These are phyloP conservation scores for Planiliza haematocheilus DNA, from an alignment of 2,113 vertebrate genomes.

Conservation along the genomic window DNA sequence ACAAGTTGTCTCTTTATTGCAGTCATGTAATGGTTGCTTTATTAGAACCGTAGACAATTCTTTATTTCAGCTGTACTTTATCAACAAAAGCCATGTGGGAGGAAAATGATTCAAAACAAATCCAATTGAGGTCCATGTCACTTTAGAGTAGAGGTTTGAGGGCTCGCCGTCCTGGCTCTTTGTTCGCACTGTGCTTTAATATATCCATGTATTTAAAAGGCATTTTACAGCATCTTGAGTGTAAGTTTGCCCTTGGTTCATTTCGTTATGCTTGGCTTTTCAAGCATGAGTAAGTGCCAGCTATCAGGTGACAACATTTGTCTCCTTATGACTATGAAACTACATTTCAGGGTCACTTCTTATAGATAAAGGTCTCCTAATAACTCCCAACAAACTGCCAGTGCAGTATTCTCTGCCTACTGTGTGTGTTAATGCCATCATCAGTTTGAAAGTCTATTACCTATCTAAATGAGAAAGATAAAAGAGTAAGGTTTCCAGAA, in stretches of 20 bases:
- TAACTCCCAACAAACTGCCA: slow-evolving; percentile 4
- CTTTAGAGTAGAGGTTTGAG: slow-evolving; percentile 22
- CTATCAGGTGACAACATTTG: slow-evolving; percentile 23
- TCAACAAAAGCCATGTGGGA: slow-evolving; percentile 55
- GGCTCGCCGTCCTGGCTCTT: slow-evolving; percentile 36
- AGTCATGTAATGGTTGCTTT: slow-evolving; percentile 16
- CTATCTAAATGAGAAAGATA: background rate
- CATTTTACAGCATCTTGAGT: slow-evolving; percentile 23
- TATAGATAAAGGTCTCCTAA: slow-evolving; percentile 14
- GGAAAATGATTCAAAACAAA: slow-evolving; percentile 57
- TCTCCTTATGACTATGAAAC: slow-evolving; percentile 29
- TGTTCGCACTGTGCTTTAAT: slow-evolving; percentile 32
- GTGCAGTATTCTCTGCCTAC: background rate
- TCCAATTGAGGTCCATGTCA: slow-evolving; percentile 32
- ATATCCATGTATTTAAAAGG: slow-evolving; percentile 14
- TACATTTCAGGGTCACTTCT: slow-evolving; percentile 19
- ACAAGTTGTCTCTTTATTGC: slow-evolving; percentile 38
- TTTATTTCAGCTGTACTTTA: slow-evolving; percentile 38
- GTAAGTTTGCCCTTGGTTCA: slow-evolving; percentile 16
- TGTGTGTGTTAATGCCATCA: background rate
- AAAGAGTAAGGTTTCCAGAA: background rate
- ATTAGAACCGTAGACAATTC: slow-evolving; percentile 43
- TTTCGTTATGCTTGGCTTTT: slow-evolving; percentile 36
- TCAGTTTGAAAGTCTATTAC: slow-evolving; percentile 4
- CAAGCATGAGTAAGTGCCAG: slow-evolving; percentile 8